Conservation (phyloP, 2,797 vertebrate species). For the Buceros bicornis region DNA sequence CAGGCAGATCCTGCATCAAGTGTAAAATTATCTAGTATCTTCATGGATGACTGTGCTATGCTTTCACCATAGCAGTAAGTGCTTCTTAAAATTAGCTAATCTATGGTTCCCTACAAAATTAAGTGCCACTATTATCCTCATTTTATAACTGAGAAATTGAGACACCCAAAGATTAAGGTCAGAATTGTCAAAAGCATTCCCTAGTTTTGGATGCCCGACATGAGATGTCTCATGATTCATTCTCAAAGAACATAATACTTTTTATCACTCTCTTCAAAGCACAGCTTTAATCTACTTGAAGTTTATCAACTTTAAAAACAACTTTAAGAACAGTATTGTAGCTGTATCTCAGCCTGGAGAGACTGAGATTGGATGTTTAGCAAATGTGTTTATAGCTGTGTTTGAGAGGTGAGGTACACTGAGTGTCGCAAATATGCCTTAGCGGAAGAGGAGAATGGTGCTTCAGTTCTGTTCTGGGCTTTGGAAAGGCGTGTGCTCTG, state of each 20-base stretch:
- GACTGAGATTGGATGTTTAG: background rate
- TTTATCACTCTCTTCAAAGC: background rate
- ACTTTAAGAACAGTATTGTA: background rate
- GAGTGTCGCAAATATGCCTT: background rate
- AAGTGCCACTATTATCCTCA: background rate
- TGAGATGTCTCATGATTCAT: background rate
- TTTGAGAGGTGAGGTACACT: background rate
- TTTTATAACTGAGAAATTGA: background rate
- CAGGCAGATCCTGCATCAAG: background rate
- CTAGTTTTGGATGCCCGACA: background rate
- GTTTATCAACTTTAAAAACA: background rate
- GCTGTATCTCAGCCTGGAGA: background rate
- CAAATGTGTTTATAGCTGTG: background rate
- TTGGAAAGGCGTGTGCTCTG: background rate
- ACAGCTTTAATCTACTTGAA: background rate
- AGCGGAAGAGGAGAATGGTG: background rate
- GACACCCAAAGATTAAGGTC: background rate
- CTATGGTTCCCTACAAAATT: background rate
- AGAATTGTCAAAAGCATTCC: background rate
- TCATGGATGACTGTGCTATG: background rate
- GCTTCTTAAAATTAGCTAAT: slow-evolving; percentile 6
- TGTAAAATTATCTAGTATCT: background rate
- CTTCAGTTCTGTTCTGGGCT: background rate
- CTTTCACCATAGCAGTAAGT: background rate
- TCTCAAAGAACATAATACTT: background rate